Evolutionary conservation across 2,113 vertebrate species (phyloP).

Genomic region (Neotoma lepida): DNA sequence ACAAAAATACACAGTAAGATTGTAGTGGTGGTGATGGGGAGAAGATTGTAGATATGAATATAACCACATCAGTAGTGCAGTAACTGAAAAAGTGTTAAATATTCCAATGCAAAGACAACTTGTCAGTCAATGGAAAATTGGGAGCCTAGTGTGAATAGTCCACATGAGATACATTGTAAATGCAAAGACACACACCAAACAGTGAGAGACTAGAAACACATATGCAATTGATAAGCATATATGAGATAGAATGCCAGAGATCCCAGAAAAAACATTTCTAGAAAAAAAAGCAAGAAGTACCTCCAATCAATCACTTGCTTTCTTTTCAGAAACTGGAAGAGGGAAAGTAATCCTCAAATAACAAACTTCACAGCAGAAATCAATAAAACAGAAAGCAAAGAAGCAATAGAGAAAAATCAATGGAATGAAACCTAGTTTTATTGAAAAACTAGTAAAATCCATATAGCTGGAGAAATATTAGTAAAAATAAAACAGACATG

Average conservation of each 20-base stretch:
- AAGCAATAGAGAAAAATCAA: not conserved
- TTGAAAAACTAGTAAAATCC: constrained; percentile 8
- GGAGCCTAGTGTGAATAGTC: not conserved
- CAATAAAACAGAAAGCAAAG: not conserved
- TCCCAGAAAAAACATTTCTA: not conserved
- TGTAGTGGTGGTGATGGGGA: not conserved
- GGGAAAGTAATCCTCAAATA: not conserved
- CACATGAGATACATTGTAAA: not conserved
- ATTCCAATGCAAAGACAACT: not conserved
- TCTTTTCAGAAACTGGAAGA: not conserved
- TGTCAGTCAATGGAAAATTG: not conserved
- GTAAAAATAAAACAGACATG: not conserved
- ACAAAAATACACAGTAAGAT: not conserved
- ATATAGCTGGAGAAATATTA: not conserved
- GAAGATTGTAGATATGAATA: not conserved
- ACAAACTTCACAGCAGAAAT: not conserved
- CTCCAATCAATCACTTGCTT: not conserved
- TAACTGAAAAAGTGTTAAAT: not conserved
- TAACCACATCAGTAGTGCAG: not conserved
- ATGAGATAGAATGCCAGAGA: not conserved
- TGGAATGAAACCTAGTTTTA: not conserved
- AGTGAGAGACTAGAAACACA: not conserved
- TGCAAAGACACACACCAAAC: not conserved
- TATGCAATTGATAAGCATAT: not conserved
- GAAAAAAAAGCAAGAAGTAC: not conserved